A percentile compares a stretch with the other conserved stretches of the same genome.
Evolutionary conservation across 1,140 invertebrate species (phyloP).

Genomic region (Phocides pigmalion): DNA sequence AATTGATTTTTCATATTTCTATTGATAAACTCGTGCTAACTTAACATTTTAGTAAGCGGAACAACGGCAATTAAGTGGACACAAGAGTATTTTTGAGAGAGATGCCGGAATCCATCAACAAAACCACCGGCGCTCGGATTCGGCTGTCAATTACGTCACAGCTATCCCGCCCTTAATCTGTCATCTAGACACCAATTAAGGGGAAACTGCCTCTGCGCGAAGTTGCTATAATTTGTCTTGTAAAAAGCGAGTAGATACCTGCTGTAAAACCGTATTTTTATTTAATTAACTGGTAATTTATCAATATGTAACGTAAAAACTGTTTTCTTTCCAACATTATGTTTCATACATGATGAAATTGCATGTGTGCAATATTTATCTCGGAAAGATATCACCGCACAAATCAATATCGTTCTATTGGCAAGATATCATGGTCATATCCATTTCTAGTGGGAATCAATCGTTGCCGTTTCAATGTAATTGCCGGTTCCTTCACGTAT

Average conservation of each 20-base stretch:
- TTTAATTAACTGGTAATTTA: constrained; percentile 18
- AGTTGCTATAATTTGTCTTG: constrained; percentile 67
- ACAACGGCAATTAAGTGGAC: neutral
- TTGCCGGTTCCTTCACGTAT: too few species aligned
- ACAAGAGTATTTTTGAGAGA: constrained; percentile 14
- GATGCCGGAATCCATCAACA: constrained; percentile 57
- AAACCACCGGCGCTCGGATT: constrained; percentile 65
- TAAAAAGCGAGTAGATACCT: constrained; percentile 48
- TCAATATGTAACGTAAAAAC: neutral
- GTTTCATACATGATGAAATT: neutral
- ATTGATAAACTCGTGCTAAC: too few species aligned
- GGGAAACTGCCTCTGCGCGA: constrained; percentile 57
- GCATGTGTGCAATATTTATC: too few species aligned
- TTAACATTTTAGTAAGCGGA: neutral
- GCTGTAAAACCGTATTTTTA: constrained; percentile 30
- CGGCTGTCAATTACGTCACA: constrained; percentile 78
- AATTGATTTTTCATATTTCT: too few species aligned
- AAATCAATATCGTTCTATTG: too few species aligned
- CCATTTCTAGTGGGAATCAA: too few species aligned
- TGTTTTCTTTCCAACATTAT: neutral
- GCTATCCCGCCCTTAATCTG: constrained; percentile 68
- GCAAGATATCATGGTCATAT: too few species aligned
- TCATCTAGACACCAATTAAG: constrained; percentile 79
- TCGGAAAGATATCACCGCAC: too few species aligned
- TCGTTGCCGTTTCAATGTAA: too few species aligned